A percentile compares a stretch with the other conserved stretches of the same genome.
Conservation (phyloP, 2,888 invertebrate species). For the Agrochola litura region DNA sequence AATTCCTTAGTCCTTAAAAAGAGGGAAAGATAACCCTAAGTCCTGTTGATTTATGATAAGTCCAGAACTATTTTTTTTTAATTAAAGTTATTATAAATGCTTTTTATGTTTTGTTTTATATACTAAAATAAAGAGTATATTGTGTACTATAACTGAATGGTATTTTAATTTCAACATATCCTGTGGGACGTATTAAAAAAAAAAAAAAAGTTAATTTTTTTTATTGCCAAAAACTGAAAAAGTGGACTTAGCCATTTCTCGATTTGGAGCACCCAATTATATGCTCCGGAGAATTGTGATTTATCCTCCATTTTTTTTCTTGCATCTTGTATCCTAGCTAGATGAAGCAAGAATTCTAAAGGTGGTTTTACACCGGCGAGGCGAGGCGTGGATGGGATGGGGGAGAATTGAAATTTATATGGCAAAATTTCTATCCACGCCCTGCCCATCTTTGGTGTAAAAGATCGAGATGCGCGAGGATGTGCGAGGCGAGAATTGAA, state of each 20-base stretch:
- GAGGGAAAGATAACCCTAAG: constrained; percentile 6
- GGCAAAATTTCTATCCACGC: too few species aligned
- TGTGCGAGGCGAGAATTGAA: too few species aligned
- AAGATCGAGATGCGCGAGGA: too few species aligned
- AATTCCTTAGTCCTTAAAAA: constrained; percentile 7
- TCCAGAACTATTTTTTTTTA: background rate
- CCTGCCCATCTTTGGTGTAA: too few species aligned
- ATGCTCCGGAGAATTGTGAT: too few species aligned
- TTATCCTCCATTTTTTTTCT: too few species aligned
- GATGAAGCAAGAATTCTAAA: too few species aligned
- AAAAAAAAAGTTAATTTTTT: background rate
- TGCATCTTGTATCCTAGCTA: too few species aligned
- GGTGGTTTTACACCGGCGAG: too few species aligned
- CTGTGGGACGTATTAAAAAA: background rate
- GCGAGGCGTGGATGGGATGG: too few species aligned
- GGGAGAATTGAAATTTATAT: too few species aligned
- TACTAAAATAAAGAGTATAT: background rate
- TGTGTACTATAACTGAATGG: background rate
- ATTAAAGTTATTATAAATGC: background rate
- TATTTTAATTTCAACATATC: background rate
- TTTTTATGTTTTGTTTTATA: constrained; percentile 5
- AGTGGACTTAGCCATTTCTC: background rate
- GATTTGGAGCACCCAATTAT: background rate
- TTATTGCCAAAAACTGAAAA: background rate
- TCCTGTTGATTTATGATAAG: constrained; percentile 12